Evolutionary conservation across 2,888 invertebrate species (phyloP).

Genomic region (Agrochola litura): DNA sequence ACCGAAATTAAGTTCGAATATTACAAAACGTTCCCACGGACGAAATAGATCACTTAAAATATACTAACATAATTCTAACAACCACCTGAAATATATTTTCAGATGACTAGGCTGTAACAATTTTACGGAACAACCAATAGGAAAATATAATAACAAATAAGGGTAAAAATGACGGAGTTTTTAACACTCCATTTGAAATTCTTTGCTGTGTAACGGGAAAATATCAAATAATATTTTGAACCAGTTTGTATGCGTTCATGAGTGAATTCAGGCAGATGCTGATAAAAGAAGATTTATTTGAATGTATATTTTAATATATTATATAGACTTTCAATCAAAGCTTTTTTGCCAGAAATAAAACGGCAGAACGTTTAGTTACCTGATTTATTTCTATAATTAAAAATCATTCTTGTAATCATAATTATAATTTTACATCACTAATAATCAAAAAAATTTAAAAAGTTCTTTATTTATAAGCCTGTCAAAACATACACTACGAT

Average conservation of each 20-base stretch:
- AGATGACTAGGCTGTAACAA: background rate
- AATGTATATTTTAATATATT: background rate
- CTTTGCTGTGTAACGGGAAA: conserved; percentile 19
- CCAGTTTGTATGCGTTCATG: conserved; percentile 3
- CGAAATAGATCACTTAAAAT: conserved; percentile 14
- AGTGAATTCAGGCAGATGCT: conserved; percentile 16
- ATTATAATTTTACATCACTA: background rate
- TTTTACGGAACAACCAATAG: conserved; percentile 5
- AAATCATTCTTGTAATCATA: background rate
- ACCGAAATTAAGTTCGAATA: background rate
- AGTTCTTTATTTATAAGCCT: background rate
- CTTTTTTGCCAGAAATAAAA: background rate
- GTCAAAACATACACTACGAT: background rate
- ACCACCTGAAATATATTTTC: background rate
- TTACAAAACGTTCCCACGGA: background rate
- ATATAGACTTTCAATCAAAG: background rate
- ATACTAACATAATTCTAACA: background rate
- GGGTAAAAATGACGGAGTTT: background rate
- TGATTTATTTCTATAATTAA: background rate
- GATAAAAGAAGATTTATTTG: conserved; percentile 26
- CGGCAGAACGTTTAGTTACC: background rate
- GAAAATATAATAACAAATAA: conserved; percentile 1
- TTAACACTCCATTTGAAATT: conserved; percentile 11
- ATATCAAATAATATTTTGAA: conserved; percentile 28
- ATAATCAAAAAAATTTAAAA: background rate